These are phyloP conservation scores for Campylomormyrus tamandua DNA, from an alignment of 2,113 vertebrate genomes.

Conservation along the genomic window DNA sequence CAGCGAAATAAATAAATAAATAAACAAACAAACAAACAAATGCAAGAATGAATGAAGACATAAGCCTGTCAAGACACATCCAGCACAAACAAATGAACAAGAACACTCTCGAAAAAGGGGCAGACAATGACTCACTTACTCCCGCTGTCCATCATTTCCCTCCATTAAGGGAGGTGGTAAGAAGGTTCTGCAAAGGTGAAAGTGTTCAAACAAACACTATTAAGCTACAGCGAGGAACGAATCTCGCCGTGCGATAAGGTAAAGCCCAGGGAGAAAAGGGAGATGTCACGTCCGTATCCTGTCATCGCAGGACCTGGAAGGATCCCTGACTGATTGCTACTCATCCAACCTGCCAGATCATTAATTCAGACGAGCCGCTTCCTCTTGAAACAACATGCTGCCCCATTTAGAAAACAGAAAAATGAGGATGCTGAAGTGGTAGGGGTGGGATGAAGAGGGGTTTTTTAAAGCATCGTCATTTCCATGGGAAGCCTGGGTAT, in stretches of 20 bases:
- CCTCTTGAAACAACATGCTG: not conserved
- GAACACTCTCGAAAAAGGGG: not conserved
- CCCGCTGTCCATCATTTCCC: not conserved
- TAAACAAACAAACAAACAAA: not conserved
- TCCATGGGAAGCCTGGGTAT: too few species aligned
- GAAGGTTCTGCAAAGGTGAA: not conserved
- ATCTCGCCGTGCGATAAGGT: not conserved
- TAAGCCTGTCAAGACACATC: not conserved
- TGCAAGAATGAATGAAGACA: not conserved
- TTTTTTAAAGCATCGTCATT: not conserved
- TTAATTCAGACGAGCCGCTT: not conserved
- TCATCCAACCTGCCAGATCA: not conserved
- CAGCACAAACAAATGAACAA: not conserved
- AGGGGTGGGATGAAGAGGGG: not conserved
- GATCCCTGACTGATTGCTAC: not conserved
- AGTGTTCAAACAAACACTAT: conserved; percentile 3
- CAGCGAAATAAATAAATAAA: not conserved
- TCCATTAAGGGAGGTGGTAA: not conserved
- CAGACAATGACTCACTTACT: not conserved
- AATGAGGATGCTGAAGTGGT: not conserved
- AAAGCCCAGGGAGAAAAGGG: not conserved
- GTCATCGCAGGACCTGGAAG: not conserved
- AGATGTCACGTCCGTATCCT: not conserved
- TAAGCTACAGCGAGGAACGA: not conserved
- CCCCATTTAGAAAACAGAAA: not conserved